Conservation (phyloP, 2,113 vertebrate species). For the Ceuthmochares aereus region DNA sequence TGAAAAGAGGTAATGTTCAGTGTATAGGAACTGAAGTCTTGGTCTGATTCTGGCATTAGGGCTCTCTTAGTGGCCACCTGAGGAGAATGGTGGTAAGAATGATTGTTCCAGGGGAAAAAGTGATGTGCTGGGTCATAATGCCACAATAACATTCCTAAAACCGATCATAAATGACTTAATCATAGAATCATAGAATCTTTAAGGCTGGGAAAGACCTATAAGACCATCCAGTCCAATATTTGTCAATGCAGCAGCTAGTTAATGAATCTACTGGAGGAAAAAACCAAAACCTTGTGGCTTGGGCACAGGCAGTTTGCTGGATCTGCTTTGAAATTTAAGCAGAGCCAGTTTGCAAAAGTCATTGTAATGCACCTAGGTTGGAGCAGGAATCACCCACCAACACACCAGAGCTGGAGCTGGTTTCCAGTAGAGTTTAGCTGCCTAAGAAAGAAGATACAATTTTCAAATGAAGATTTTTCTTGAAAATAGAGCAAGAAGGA, state of each 20-base stretch:
- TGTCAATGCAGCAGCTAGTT: background rate
- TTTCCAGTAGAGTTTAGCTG: background rate
- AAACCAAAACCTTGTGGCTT: background rate
- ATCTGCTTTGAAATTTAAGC: background rate
- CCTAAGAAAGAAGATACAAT: background rate
- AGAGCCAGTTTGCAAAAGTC: background rate
- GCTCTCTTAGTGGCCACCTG: background rate
- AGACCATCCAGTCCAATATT: too few relatives aligned
- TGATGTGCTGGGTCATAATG: too few relatives aligned
- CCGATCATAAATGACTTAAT: background rate
- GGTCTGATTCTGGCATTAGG: background rate
- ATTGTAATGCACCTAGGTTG: fast-evolving
- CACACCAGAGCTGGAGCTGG: background rate
- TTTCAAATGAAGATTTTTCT: background rate
- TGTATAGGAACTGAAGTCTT: background rate
- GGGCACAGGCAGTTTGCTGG: background rate
- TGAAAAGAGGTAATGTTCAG: background rate
- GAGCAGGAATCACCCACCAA: background rate
- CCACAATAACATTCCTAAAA: background rate
- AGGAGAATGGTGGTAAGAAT: background rate
- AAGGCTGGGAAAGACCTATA: too few relatives aligned
- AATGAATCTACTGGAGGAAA: background rate
- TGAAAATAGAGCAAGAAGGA: background rate
- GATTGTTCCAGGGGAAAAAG: background rate
- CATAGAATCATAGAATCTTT: too few relatives aligned